Conservation (phyloP, 2,113 vertebrate genomes). For the mouse (Mus musculus) region GRCm39 chr6:126521501-126522000, state of each 20-base stretch:
- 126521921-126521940: not conserved
- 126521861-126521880: not conserved
- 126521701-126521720: constrained; percentile 41
- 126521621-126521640: not conserved
- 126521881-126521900: not conserved
- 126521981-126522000: not conserved
- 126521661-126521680: not conserved
- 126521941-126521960: not conserved
- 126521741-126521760: not conserved
- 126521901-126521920: not conserved
- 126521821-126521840: not conserved
- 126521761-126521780: not conserved
- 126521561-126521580: constrained; percentile 62
- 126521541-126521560: constrained; percentile 19
- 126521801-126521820: not conserved
- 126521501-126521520: not conserved
- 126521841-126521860: not conserved
- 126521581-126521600: constrained; percentile 68
- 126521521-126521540: not conserved
- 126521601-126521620: not conserved
- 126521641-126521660: constrained; percentile 47
- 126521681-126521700: constrained; percentile 47
- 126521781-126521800: not conserved
- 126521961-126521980: not conserved
- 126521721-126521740: constrained; percentile 27